Conservation (phyloP, 2,797 vertebrate species). For the Mastacembelus armatus region DNA sequence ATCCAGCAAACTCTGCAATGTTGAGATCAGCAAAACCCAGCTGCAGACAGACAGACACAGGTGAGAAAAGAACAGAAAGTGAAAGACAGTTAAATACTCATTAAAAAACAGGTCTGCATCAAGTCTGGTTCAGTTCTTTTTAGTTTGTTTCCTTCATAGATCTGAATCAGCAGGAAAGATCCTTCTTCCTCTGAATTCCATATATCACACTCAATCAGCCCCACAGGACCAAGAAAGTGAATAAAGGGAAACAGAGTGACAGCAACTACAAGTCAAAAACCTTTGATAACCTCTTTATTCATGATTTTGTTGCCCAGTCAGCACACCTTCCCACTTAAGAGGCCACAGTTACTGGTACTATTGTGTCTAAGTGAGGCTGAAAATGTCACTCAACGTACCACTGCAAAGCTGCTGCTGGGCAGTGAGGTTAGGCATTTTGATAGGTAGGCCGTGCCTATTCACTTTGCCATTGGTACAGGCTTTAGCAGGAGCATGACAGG, state of each 20-base stretch:
- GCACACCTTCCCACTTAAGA: slow-evolving; percentile 15
- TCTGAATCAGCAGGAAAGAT: slow-evolving; percentile 12
- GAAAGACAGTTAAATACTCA: not conserved
- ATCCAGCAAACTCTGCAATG: slow-evolving; percentile 95
- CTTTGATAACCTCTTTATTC: slow-evolving; percentile 46
- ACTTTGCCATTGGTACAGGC: too few relatives aligned
- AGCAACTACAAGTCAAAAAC: slow-evolving; percentile 20
- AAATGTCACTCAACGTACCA: too few relatives aligned
- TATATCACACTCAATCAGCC: not conserved
- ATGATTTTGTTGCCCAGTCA: slow-evolving; percentile 33
- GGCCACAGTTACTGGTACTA: not conserved
- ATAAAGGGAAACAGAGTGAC: slow-evolving; percentile 20
- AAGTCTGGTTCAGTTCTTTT: too few relatives aligned
- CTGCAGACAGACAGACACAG: slow-evolving; percentile 68
- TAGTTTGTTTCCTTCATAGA: not conserved
- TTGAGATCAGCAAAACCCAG: slow-evolving; percentile 95
- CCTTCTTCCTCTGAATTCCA: not conserved
- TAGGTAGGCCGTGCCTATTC: too few relatives aligned
- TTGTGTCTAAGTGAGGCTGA: too few relatives aligned
- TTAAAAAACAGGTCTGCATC: not conserved
- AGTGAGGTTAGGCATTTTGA: too few relatives aligned
- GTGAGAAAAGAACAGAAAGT: not conserved
- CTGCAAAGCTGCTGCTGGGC: too few relatives aligned
- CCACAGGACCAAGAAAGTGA: slow-evolving; percentile 20
- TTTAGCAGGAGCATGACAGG: too few relatives aligned